Evolutionary conservation across 2,797 vertebrate species (phyloP).

Genomic region (Danio kyathit): DNA sequence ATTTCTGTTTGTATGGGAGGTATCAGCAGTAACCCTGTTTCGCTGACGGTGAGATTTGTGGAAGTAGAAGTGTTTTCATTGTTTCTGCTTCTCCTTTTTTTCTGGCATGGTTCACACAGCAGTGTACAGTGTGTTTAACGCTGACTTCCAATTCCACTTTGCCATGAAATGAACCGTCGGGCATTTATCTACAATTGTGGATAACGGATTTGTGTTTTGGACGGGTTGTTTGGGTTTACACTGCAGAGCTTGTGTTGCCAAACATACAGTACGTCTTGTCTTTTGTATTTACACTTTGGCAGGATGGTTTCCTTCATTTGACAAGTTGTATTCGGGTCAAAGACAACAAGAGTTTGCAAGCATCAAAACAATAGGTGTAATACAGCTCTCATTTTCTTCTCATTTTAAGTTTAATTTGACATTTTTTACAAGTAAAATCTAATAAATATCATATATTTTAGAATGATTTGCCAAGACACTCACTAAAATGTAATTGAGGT

Average conservation of each 20-base stretch:
- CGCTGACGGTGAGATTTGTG: slow-evolving; percentile 11
- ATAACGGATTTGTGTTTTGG: slow-evolving; percentile 2
- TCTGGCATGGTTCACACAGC: not conserved
- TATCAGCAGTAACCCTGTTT: slow-evolving; percentile 34
- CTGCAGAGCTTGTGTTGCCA: slow-evolving; percentile 9
- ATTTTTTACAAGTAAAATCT: too few species aligned
- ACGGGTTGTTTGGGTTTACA: slow-evolving; percentile 9
- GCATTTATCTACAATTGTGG: not conserved
- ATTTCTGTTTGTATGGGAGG: slow-evolving; percentile 26
- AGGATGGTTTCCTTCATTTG: slow-evolving; percentile 11
- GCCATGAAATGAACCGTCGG: slow-evolving; percentile 8
- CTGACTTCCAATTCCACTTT: slow-evolving; percentile 21
- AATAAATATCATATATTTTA: too few species aligned
- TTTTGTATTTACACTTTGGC: not conserved
- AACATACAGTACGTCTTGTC: not conserved
- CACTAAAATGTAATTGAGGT: too few species aligned
- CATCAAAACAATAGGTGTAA: too few species aligned
- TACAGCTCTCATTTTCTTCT: too few species aligned
- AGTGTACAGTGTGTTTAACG: slow-evolving; percentile 26
- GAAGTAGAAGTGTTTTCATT: not conserved
- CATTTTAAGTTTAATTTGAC: too few species aligned
- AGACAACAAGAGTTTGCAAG: too few species aligned
- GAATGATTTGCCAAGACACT: too few species aligned
- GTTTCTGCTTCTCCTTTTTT: not conserved
- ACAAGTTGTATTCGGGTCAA: not conserved